Conservation (phyloP, 2,797 vertebrate species). For the Dendrocincla fuliginosa region DNA sequence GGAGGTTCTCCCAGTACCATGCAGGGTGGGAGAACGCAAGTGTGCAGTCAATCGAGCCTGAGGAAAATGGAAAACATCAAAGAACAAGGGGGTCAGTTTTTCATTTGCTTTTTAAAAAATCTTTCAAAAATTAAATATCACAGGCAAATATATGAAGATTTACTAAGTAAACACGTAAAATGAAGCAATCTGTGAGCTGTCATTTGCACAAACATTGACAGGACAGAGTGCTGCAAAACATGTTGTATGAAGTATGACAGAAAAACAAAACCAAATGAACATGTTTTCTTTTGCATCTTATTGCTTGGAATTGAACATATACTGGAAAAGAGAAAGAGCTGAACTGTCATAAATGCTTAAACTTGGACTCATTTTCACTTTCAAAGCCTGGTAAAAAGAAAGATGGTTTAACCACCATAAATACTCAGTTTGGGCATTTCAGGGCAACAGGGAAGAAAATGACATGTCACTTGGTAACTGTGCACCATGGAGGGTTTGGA, state of each 20-base stretch:
- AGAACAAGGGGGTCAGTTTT: not conserved
- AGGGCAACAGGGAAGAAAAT: not conserved
- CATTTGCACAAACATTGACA: not conserved
- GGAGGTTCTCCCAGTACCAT: constrained; percentile 98
- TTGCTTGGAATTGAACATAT: not conserved
- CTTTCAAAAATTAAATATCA: not conserved
- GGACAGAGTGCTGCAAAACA: not conserved
- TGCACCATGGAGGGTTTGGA: not conserved
- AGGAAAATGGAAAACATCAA: constrained; percentile 43
- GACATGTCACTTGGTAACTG: not conserved
- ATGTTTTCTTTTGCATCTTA: not conserved
- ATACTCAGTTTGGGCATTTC: not conserved
- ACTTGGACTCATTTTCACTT: not conserved
- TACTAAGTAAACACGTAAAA: not conserved
- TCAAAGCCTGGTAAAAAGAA: not conserved
- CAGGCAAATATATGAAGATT: not conserved
- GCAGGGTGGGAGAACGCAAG: constrained; percentile 91
- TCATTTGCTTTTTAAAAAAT: not conserved
- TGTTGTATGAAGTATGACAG: fast-evolving
- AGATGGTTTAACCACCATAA: not conserved
- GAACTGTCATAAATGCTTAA: not conserved
- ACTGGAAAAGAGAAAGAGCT: not conserved
- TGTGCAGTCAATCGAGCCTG: constrained; percentile 87
- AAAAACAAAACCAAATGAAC: not conserved
- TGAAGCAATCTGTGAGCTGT: not conserved